A percentile compares a stretch with the other conserved stretches of the same genome.
Conservation (phyloP, 2,888 invertebrate species). For the Ornithoptera priamus region DNA sequence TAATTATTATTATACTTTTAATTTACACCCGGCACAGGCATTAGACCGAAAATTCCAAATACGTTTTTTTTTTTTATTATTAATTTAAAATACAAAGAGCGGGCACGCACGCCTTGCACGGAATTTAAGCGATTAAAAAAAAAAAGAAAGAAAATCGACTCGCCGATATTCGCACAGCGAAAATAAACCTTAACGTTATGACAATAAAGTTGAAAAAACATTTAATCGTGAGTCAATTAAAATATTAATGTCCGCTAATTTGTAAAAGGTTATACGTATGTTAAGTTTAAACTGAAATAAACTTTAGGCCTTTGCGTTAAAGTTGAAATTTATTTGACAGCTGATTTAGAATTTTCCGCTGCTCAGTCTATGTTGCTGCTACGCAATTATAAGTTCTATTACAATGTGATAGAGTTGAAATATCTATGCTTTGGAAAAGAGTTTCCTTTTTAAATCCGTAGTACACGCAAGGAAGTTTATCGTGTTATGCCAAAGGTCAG, state of each 20-base stretch:
- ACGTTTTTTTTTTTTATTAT: background rate
- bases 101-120: conserved; percentile 27
- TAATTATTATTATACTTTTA: conserved; percentile 10
- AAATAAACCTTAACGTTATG: background rate
- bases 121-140: conserved; percentile 23
- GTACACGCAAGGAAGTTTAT: conserved; percentile 38
- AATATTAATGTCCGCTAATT: conserved; percentile 40
- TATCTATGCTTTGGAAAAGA: background rate
- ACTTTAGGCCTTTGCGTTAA: background rate
- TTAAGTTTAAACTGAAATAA: conserved; percentile 18
- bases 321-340: conserved; percentile 9
- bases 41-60: conserved; percentile 33
- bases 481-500: conserved; percentile 69
- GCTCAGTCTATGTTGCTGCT: background rate
- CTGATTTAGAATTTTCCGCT: background rate
- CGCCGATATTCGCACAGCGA: background rate
- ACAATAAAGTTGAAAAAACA: background rate
- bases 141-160: conserved; percentile 2
- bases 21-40: background rate
- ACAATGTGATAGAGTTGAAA: background rate
- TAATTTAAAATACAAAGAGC: conserved; percentile 26
- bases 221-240: conserved; percentile 39
- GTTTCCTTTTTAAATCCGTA: conserved; percentile 28
- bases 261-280: conserved; percentile 14
- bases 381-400: conserved; percentile 19